Percentiles rank a stretch among this genome's conserved stretches.
These are phyloP conservation scores for Oreochromis grahami DNA, from an alignment of 2,797 vertebrate species.

Conservation along the genomic window DNA sequence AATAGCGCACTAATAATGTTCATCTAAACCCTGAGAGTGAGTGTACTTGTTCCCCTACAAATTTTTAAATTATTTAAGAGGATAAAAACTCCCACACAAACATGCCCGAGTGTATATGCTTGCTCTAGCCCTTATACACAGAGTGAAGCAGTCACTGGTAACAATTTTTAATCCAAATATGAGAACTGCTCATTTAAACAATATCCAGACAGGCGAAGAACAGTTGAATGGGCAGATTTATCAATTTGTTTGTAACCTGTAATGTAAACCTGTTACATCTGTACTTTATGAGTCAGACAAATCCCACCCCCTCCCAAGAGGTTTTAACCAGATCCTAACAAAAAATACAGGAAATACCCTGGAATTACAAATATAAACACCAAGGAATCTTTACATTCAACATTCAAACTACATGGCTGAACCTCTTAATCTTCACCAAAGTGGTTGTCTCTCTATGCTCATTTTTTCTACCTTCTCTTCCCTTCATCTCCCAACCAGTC, in stretches of 20 bases:
- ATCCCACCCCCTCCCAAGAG: not conserved
- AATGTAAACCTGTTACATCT: not conserved
- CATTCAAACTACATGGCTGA: not conserved
- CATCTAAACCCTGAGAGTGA: not conserved
- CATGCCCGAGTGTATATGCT: not conserved
- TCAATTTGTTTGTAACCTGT: not conserved
- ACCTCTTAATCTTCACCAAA: not conserved
- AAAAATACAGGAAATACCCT: not conserved
- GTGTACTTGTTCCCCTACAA: not conserved
- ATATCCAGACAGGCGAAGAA: not conserved
- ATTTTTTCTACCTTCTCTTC: not conserved
- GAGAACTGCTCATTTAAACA: not conserved
- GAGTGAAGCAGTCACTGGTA: not conserved
- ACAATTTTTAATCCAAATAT: not conserved
- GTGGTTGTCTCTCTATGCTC: not conserved
- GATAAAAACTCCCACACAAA: not conserved
- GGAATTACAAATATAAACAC: not conserved
- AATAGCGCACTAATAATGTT: not conserved
- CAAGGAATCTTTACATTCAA: not conserved
- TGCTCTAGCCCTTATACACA: not conserved
- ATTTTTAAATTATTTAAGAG: not conserved
- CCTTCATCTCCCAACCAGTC: not conserved
- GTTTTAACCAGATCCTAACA: not conserved
- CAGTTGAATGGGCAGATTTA: not conserved
- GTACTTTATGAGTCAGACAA: not conserved